Percentiles rank a stretch among this genome's conserved stretches.
Conservation (phyloP, 2,888 invertebrate species). For the Machimus atricapillus region DNA sequence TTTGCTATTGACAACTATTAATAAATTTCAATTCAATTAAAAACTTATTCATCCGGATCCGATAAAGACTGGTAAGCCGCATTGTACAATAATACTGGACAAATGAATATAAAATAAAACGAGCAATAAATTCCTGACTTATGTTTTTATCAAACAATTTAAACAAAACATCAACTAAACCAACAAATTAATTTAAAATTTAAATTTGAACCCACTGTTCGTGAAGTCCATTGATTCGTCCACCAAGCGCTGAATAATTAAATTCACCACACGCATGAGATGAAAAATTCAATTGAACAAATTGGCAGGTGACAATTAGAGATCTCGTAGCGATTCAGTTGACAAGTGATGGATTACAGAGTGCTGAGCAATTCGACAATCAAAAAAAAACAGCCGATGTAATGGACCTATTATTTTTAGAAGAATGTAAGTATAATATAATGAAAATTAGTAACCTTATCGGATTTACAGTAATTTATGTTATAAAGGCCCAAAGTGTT, state of each 20-base stretch:
- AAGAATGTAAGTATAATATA: background rate
- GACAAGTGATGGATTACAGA: background rate
- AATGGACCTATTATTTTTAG: constrained; percentile 7
- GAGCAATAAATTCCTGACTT: too few relatives aligned
- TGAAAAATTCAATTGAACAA: background rate
- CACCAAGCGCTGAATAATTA: background rate
- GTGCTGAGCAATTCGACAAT: background rate
- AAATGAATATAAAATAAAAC: too few relatives aligned
- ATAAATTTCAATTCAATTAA: too few relatives aligned
- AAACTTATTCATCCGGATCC: too few relatives aligned
- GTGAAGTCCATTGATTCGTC: background rate
- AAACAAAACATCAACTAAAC: background rate
- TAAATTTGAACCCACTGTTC: background rate
- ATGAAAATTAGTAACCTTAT: background rate
- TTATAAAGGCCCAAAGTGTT: background rate
- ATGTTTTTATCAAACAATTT: background rate
- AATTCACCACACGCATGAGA: background rate
- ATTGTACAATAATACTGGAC: too few relatives aligned
- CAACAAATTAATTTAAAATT: background rate
- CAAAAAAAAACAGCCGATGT: background rate
- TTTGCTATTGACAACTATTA: too few relatives aligned
- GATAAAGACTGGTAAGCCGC: too few relatives aligned
- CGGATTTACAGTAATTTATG: background rate
- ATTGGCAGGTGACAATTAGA: constrained; percentile 8
- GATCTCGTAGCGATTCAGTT: background rate